phyloP scores from a whole-genome alignment of 2,797 vertebrate species.

The Graptemys geographica region DNA sequence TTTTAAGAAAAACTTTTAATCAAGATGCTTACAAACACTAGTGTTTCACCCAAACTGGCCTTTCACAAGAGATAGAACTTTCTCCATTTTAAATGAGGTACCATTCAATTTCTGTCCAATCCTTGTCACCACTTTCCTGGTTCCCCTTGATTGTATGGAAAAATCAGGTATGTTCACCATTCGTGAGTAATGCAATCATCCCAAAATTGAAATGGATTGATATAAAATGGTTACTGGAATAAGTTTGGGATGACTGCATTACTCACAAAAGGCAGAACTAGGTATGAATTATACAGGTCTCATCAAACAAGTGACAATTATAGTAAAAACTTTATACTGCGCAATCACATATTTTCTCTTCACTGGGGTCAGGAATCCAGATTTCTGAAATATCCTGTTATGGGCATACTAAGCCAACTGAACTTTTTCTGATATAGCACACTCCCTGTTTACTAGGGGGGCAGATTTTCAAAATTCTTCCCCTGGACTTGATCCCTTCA shows the following conservation, averaged over 20 bases:
- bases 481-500: background rate
- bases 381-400: slow-evolving; percentile 13
- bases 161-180: background rate
- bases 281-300: background rate
- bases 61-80: background rate
- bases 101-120: background rate
- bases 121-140: background rate
- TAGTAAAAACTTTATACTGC: background rate
- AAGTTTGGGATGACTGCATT: background rate
- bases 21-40: background rate
- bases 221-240: background rate
- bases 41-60: background rate
- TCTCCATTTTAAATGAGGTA: background rate
- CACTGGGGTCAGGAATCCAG: background rate
- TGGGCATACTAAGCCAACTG: background rate
- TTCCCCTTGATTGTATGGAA: background rate
- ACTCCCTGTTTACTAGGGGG: background rate
- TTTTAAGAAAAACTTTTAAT: background rate
- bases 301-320: background rate
- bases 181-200: background rate
- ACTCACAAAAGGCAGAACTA: background rate
- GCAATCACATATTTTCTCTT: background rate
- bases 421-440: background rate
- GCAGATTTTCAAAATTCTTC: background rate
- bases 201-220: background rate